Evolutionary conservation across 2,888 invertebrate genomes (phyloP).

Genomic region (Drosophila mimetica): DNA sequence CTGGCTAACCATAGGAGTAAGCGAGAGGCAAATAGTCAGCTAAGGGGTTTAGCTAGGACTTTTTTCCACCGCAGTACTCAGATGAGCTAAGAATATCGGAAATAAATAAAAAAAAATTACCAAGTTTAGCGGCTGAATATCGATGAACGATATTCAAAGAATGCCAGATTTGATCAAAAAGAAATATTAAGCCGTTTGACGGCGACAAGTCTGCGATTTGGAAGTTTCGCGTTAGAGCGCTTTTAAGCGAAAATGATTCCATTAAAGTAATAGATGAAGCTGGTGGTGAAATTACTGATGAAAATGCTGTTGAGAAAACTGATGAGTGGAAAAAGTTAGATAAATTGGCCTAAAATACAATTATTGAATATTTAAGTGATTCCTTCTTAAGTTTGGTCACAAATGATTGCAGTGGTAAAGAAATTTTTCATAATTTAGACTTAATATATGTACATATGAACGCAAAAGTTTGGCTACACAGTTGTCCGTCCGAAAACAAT

Average conservation of each 20-base stretch:
- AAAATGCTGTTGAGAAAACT: background rate
- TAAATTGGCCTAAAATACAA: too few species aligned
- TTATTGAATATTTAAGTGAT: too few species aligned
- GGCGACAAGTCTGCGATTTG: background rate
- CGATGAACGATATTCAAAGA: too few species aligned
- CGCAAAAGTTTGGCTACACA: background rate
- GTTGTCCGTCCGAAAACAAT: background rate
- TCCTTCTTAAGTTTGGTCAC: background rate
- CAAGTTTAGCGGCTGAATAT: too few species aligned
- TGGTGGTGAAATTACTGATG: background rate
- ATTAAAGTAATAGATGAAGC: background rate
- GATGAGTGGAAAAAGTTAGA: too few species aligned
- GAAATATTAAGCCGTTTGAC: background rate
- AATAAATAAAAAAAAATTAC: too few species aligned
- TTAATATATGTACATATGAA: background rate
- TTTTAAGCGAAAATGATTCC: conserved; percentile 1
- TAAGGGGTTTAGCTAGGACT: too few species aligned
- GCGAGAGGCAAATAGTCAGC: too few species aligned
- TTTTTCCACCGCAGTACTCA: too few species aligned
- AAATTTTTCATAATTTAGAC: background rate
- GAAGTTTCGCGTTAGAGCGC: background rate
- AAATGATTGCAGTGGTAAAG: background rate
- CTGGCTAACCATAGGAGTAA: too few species aligned
- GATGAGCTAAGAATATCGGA: too few species aligned
- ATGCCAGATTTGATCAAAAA: too few species aligned